Base-by-base conservation (phyloP, 2,113 vertebrate genomes). In the Tinamus guttatus region DNA sequence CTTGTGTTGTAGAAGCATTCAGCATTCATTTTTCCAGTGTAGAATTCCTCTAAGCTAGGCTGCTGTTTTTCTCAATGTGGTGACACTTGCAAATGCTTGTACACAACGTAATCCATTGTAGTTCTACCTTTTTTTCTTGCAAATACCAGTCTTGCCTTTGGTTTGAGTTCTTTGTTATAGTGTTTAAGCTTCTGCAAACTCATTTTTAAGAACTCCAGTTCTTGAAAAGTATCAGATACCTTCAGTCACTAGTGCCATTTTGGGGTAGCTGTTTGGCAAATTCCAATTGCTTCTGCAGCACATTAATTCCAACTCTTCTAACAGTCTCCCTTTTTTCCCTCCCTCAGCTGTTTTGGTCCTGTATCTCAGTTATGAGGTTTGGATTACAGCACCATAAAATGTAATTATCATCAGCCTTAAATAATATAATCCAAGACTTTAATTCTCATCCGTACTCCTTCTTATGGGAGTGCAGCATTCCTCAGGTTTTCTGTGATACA, bases 231-330 rank as follows among this genome's bases (percentile, higher is more conserved):
- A 12, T 14, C 34, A 89, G 13, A 52, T 5, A 16, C 7, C 34
- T 28, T 64, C 22, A 43, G 3, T 30, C 24, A 76, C 17, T 19
- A 27, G 1, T 0, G 18, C 41, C 27, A 73, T 73, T 85, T 45
- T 0, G 1, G 10, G 10, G 5, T 0, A 0, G 11, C 11, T 13
- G 30, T 40, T 51, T 58, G 7, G 27, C 6, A 64, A 85, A 59
- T 7, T 85, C 38, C 22, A 11, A 25, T 21, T 15, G 15, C 27
- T 69, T 90, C 49, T 56, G 32, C 18, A 36, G 16, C 27, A 22
- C 10, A 45, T 60, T 11, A 73, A 60, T n/a, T 5, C 38, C 1
- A 2, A 43, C 25, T 70, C 14, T 93, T 45, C 2, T 32, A 45
- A 54, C 7, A 16, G 38, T 49, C 34, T 59, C 18, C 59, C 45